A percentile compares a stretch with the other conserved stretches of the same genome.
Conservation (phyloP, 2,888 invertebrate species). For the Syrphus vitripennis region DNA sequence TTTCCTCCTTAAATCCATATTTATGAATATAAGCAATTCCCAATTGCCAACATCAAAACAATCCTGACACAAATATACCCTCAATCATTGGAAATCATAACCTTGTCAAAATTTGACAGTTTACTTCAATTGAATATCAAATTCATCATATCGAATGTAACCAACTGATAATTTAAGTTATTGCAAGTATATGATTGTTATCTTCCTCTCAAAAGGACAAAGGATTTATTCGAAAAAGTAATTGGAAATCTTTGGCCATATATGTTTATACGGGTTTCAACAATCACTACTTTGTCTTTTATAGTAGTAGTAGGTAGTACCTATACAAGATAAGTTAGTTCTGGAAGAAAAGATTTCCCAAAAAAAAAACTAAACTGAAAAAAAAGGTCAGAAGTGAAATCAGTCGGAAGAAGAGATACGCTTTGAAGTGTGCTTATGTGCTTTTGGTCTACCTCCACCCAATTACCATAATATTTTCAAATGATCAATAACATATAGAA, state of each 20-base stretch:
- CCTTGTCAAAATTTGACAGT: not conserved
- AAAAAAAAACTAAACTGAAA: too few species aligned
- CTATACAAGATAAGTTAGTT: not conserved
- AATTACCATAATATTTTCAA: conserved; percentile 41
- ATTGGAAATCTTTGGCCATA: conserved; percentile 21
- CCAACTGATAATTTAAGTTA: not conserved
- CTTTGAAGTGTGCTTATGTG: conserved; percentile 27
- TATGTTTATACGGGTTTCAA: not conserved
- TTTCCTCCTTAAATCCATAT: too few species aligned
- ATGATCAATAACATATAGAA: conserved; percentile 28
- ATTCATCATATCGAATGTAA: not conserved
- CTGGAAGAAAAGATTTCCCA: not conserved
- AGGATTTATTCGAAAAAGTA: conserved; percentile 18
- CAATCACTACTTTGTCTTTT: conserved; percentile 42
- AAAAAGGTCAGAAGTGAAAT: conserved; percentile 55
- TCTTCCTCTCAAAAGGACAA: conserved; percentile 10
- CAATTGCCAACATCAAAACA: not conserved
- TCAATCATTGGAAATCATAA: not conserved
- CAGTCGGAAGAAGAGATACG: conserved; percentile 31
- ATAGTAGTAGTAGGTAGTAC: not conserved
- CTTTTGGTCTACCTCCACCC: conserved; percentile 18
- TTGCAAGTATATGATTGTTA: too few species aligned
- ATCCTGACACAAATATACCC: not conserved
- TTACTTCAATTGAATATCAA: not conserved
- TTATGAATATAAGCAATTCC: too few species aligned